Base-by-base conservation (phyloP, 37 sponge, comb jelly and placozoan species). In the Geodia barretti region DNA sequence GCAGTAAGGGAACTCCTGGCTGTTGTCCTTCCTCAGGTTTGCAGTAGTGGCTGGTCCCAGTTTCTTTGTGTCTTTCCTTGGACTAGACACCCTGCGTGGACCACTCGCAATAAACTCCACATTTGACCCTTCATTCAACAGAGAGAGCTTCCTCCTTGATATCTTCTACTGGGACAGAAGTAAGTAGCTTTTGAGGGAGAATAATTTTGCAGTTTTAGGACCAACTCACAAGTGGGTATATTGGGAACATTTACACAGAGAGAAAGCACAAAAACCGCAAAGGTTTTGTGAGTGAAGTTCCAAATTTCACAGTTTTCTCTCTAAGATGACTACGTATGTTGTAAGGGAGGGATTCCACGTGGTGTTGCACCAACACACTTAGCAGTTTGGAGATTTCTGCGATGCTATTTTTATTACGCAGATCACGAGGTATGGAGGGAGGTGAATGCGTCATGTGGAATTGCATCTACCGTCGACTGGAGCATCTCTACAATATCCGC, bases 91-190 rank as follows among this genome's bases (percentile, higher is more conserved):
- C 30, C 76, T 95, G 38, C 39, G 62, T 47, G 92, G 79, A 34
- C 80, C 85, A 0, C 47, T 95, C 40, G 30, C 37, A 11, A 66
- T 95, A 38, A 88, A 88, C 66, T 81, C 79, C n/a, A 84, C 86
- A 20, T 91, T 88, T 74, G 92, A 88, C 36, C 34, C 60, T 0
- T 60, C 29, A 8, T 64, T 91, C 5, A 89, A 95, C 60, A 85
- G 89, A 87, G 26, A 42, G 8, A 62, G 23, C 7, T 72, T 78
- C 19, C 9, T 41, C 0, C 89, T 89, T 39, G 81, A 81, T 28
- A 63, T 95, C 37, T 81, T 75, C 26, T 95, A 86, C 60, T 95
- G 95, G 95, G 92, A 95, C 62, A 78, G 40, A 41, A 82, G 93
- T 92, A 85, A 68, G 76, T 59, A 59, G 60, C 60, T 19, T 59